These are phyloP conservation scores for Ptilorrhoa leucosticta DNA, from an alignment of 2,113 vertebrate species.

Conservation along the genomic window DNA sequence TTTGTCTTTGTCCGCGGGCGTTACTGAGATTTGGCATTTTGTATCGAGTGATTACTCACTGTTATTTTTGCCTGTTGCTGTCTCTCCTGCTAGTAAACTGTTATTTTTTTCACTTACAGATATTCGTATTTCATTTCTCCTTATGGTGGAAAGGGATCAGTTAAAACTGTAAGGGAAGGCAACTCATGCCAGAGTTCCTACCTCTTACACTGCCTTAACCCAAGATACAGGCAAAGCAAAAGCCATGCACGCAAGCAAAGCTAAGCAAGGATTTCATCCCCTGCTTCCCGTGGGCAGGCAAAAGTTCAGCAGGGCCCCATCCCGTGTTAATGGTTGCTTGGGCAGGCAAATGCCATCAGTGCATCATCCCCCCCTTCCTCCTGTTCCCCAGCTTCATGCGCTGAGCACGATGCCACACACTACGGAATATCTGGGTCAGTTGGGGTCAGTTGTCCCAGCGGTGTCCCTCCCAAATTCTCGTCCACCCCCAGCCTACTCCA, in stretches of 20 bases:
- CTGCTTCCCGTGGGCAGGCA: neutral
- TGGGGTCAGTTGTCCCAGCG: neutral
- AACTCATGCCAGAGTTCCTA: no score
- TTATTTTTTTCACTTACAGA: neutral
- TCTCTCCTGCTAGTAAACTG: neutral
- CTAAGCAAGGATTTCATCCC: neutral
- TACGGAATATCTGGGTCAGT: fast-evolving
- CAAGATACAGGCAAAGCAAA: neutral
- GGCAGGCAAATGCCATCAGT: neutral
- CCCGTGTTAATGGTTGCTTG: fast-evolving
- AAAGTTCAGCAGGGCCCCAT: neutral
- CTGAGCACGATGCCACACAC: neutral
- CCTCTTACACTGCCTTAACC: neutral
- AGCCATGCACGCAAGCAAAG: neutral
- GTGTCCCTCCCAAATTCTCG: neutral
- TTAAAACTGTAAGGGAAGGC: neutral
- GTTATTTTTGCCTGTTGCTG: neutral
- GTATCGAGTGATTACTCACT: neutral
- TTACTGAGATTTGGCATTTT: neutral
- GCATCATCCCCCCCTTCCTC: neutral
- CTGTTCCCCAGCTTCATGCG: fast-evolving
- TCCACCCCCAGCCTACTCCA: neutral
- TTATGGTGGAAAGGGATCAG: neutral
- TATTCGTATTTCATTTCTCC: neutral
- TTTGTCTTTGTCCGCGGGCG: neutral